Percentiles rank a stretch among this genome's conserved stretches.
Conservation (phyloP, 2,888 invertebrate genomes). For the Hofmannophila pseudospretella region DNA sequence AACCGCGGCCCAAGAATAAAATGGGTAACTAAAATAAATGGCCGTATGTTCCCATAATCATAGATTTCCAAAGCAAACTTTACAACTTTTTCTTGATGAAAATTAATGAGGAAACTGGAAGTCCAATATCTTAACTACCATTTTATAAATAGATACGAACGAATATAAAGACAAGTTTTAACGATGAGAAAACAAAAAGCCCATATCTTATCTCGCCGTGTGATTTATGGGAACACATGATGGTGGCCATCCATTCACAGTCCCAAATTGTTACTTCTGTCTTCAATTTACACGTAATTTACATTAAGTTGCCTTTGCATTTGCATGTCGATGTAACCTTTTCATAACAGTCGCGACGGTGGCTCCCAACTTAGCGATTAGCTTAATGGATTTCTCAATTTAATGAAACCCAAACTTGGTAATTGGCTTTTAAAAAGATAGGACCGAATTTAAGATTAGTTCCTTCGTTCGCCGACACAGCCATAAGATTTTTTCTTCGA, state of each 20-base stretch:
- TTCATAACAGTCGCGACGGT: constrained; percentile 67
- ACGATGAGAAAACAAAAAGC: constrained; percentile 48
- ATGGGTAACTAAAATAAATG: constrained; percentile 74
- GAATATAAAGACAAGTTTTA: constrained; percentile 28
- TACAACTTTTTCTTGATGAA: constrained; percentile 54
- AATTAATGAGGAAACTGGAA: constrained; percentile 52
- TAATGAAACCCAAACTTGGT: constrained; percentile 63
- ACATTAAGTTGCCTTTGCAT: constrained; percentile 64
- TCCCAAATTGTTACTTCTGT: constrained; percentile 48
- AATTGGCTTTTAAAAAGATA: constrained; percentile 67
- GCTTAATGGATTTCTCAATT: constrained; percentile 71
- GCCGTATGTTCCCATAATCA: constrained; percentile 63
- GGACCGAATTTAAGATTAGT: constrained; percentile 48
- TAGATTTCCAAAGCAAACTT: constrained; percentile 50
- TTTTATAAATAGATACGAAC: constrained; percentile 24
- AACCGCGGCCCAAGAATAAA: constrained; percentile 72
- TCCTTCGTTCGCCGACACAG: constrained; percentile 14
- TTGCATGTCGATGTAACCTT: constrained; percentile 67
- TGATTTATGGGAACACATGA: constrained; percentile 56
- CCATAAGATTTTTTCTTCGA: constrained; percentile 22
- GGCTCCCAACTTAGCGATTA: constrained; percentile 64
- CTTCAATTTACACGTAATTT: constrained; percentile 66
- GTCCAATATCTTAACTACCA: constrained; percentile 38
- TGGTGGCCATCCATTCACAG: constrained; percentile 47
- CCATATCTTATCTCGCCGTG: constrained; percentile 53